Evolutionary conservation across 2,888 invertebrate genomes (phyloP), one percentile per base, ranked within the genome.

Genomic region (Byasa hedistus): DNA sequence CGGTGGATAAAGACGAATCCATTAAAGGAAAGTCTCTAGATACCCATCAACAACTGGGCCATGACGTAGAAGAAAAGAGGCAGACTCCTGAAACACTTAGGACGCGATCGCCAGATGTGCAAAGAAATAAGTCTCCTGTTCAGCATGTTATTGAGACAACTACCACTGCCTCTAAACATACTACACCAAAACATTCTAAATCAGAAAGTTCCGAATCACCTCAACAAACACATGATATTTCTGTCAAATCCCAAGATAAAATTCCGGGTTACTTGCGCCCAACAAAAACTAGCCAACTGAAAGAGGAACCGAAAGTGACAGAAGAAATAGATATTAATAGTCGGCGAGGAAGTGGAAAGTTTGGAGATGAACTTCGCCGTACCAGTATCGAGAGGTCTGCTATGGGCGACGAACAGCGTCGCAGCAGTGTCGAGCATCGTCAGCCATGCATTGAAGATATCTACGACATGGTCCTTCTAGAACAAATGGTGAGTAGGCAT

Each of bases 371-470:
- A 61, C 85, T 95, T 36, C 92, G 93, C 32, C 90, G 92, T 68
- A 93, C 94, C 1, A 93, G 93, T 73, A 88, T 92, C 12, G 93
- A 92, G 70, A 86, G 91, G 70, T 84, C 87, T 2, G 84, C 89
- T 8, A 79, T 80, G n/a, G 90, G 87, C 70, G 88, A 86, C 65
- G 88, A 91, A 71, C 81, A 88, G 64, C 87, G 92, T 64, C 87
- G 89, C 48, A 86, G 90, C 74, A 91, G 92, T 69, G 83, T 87
- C 54, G 92, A 92, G 64, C 91, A 92, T 72, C 79, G 82, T 70
- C 84, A 92, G 75, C 87, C 93, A 72, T 93, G 93, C 75, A 94
- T 96, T 72, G 96, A 96, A 83, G 94, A 95, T 72, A 95, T 96
- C 70, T 95, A 93, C 73, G 95, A 96, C 75, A 77, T 96, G 71